Base-by-base conservation (phyloP, 30 jellyfish, hydroid and myxozoan genomes). In the Chironex yamaguchii region DNA sequence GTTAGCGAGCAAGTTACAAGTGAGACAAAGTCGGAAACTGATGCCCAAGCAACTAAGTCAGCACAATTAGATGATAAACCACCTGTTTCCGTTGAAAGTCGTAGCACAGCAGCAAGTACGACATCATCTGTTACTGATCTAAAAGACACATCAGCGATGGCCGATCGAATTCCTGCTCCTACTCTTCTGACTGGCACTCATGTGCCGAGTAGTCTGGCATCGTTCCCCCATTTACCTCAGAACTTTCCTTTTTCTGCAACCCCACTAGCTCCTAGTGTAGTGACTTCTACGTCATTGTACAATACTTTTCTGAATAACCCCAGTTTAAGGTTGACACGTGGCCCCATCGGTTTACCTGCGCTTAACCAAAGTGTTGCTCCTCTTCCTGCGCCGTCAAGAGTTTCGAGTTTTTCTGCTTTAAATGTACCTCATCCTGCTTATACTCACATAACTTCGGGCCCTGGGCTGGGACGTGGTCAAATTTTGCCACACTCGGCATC, bases 1-100 rank as follows among this genome's bases (percentile, higher is more conserved):
- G 79, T 13, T 14, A 29, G 51, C 20, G 82, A 79, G 29, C 76
- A 9, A 31, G 29, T 13, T 17, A 1, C 28, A 26, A 34, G 11
- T 4, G 67, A 52, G n/a, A 49, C 52, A 2, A 27, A 6, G 72
- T 26, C 49, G 21, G 29, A 4, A 24, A 21, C 49, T 48, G 21
- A 9, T 0, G 4, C 35, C 27, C 33, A 4, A 42, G 50, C 21
- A 17, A 27, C 51, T 67, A 72, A 76, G 6, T 29, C 62, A n/a
- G 68, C 63, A 20, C 13, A 28, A 17, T 67, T 33, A 0, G 84
- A 71, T 25, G 67, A 33, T 42, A 71, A 71, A 42, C 36, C 65
- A 3, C 0, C 84, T 3, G 84, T 31, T 25, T 17, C 12, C 11
- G 24, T 31, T 35, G 36, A 9, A 13, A 6, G 13, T 9, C 13